These are phyloP conservation scores for Rhinoraja longicauda DNA, from an alignment of 2,797 vertebrate genomes.

Conservation along the genomic window DNA sequence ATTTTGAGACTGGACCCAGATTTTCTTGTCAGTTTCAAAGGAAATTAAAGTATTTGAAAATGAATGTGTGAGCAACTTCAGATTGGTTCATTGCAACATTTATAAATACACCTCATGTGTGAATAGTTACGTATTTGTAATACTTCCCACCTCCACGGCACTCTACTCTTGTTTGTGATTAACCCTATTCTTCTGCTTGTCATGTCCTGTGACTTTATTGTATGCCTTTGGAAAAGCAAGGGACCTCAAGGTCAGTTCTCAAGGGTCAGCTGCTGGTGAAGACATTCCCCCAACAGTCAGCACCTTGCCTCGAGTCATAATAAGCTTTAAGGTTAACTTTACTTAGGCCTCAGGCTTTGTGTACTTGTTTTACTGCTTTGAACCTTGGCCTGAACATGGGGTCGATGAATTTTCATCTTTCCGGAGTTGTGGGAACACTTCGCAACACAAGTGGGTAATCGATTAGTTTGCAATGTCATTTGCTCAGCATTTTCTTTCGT, in stretches of 20 bases:
- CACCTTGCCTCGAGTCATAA: background rate
- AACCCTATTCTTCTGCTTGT: background rate
- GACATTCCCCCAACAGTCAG: background rate
- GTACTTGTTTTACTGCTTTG: background rate
- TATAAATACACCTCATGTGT: background rate
- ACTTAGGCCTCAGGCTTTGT: background rate
- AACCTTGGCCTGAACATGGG: background rate
- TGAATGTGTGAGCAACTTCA: background rate
- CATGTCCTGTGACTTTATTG: background rate
- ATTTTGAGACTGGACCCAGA: background rate
- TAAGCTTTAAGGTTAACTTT: background rate
- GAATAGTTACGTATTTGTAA: background rate
- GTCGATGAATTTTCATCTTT: background rate
- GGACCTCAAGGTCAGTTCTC: too few species aligned
- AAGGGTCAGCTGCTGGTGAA: background rate
- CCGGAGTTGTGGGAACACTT: background rate
- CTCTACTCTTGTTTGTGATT: background rate
- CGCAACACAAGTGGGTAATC: background rate
- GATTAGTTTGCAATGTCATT: background rate
- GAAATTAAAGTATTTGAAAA: background rate
- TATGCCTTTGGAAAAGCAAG: too few species aligned
- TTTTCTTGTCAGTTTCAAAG: background rate
- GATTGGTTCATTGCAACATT: background rate
- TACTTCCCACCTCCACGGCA: background rate
- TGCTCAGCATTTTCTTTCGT: background rate